phyloP scores from a whole-genome alignment of 2,797 vertebrate genomes.

The Linurgus olivaceus region DNA sequence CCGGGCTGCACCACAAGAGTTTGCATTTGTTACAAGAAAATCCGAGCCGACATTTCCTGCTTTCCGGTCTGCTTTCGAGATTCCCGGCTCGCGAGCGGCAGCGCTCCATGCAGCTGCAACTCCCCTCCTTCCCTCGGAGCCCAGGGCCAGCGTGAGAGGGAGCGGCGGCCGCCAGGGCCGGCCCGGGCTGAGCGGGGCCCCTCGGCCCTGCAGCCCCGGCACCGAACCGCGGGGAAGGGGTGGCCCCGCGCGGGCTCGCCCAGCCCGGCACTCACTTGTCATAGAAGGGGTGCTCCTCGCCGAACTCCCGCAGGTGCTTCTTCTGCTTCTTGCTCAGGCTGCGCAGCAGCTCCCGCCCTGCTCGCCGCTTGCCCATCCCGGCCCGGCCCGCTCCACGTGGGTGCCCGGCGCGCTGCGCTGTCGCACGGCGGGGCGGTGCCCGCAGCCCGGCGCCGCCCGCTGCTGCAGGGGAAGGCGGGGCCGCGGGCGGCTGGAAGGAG shows the following conservation, averaged over 20 bases:
- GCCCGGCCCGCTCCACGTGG: not conserved
- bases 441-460: not conserved
- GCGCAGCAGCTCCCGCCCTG: constrained; percentile 62
- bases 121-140: not conserved
- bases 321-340: constrained; percentile 89
- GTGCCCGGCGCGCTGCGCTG: not conserved
- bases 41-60: rapidly evolving
- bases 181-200: not conserved
- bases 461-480: not conserved
- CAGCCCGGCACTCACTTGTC: constrained; percentile 76
- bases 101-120: rapidly evolving
- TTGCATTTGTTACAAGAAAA: rapidly evolving
- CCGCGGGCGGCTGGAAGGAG: not conserved
- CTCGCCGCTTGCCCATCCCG: constrained; percentile 85
- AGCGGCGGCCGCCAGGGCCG: not conserved
- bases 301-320: constrained; percentile 91
- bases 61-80: rapidly evolving
- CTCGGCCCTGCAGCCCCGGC: not conserved
- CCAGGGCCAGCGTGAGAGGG: not conserved
- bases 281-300: constrained; percentile 91
- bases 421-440: not conserved
- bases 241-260: too few species aligned
- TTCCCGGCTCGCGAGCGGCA: not conserved
- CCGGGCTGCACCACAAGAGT: not conserved
- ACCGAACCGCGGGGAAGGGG: not conserved